Evolutionary conservation across 2,113 vertebrate species (phyloP).

Genomic region (Pachyramphus minor): DNA sequence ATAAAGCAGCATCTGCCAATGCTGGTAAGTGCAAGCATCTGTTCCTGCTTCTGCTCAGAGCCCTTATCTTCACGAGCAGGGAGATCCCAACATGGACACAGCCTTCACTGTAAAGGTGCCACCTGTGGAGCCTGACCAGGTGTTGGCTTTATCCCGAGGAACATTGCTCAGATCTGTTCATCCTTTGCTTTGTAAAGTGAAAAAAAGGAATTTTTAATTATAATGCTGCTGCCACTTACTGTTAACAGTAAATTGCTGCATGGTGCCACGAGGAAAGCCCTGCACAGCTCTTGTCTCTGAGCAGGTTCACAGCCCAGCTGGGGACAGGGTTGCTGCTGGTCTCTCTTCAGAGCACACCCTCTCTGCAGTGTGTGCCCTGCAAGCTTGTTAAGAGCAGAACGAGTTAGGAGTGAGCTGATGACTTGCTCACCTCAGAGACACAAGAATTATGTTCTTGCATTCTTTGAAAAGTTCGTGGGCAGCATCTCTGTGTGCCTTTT

Average conservation of each 20-base stretch:
- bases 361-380: not conserved
- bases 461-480: conserved; percentile 39
- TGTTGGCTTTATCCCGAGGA: not conserved
- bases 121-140: not conserved
- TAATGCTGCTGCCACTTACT: not conserved
- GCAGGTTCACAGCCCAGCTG: conserved; percentile 2
- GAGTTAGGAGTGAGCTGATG: conserved; percentile 13
- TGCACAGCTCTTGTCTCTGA: not conserved
- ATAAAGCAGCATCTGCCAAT: conserved; percentile 48
- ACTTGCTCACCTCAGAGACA: conserved; percentile 12
- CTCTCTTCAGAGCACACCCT: not conserved
- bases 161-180: not conserved
- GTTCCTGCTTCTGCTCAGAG: not conserved
- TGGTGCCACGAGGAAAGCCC: not conserved
- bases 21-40: not conserved
- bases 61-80: not conserved
- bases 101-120: not conserved
- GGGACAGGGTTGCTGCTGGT: not conserved
- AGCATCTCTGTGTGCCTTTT: conserved; percentile 9
- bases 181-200: not conserved
- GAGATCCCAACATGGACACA: not conserved
- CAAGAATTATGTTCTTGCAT: conserved; percentile 44
- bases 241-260: not conserved
- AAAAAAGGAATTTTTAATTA: not conserved
- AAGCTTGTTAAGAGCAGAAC: conserved; percentile 13